These are phyloP conservation scores for Pomacea maculata DNA, from an alignment of 1,140 invertebrate species.

Conservation along the genomic window DNA sequence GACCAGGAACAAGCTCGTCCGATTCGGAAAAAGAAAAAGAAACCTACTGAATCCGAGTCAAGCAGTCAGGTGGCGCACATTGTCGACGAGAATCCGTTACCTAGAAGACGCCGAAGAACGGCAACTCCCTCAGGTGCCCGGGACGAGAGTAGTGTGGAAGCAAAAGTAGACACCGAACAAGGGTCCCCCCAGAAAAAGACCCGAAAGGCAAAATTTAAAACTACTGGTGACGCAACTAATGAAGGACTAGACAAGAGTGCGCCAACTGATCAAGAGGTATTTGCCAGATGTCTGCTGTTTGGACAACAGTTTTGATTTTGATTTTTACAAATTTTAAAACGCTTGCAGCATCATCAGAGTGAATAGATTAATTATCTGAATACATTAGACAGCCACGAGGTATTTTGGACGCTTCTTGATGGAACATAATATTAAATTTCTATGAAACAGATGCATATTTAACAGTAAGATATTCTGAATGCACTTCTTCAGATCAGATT, in stretches of 20 bases:
- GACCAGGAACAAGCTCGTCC: conserved; percentile 34
- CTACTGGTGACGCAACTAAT: conserved; percentile 29
- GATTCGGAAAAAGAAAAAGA: conserved; percentile 50
- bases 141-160: not conserved
- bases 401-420: too few relatives aligned
- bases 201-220: conserved; percentile 30
- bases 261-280: conserved; percentile 35
- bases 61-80: conserved; percentile 16
- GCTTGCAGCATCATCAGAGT: too few relatives aligned
- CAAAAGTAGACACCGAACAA: not conserved
- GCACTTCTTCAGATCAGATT: too few relatives aligned
- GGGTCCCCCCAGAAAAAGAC: conserved; percentile 39
- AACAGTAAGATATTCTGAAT: too few relatives aligned
- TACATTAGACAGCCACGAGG: too few relatives aligned
- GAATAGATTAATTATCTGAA: too few relatives aligned
- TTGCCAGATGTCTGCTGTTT: not conserved
- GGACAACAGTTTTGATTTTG: too few relatives aligned
- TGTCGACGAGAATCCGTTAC: conserved; percentile 27
- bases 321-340: too few relatives aligned
- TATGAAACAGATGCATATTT: too few relatives aligned
- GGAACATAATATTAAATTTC: too few relatives aligned
- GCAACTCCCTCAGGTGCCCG: not conserved
- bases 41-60: conserved; percentile 24
- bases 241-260: conserved; percentile 42
- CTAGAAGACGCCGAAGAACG: conserved; percentile 31